Conservation (phyloP, 2,113 vertebrate species). For the Amphiprion ocellaris region DNA sequence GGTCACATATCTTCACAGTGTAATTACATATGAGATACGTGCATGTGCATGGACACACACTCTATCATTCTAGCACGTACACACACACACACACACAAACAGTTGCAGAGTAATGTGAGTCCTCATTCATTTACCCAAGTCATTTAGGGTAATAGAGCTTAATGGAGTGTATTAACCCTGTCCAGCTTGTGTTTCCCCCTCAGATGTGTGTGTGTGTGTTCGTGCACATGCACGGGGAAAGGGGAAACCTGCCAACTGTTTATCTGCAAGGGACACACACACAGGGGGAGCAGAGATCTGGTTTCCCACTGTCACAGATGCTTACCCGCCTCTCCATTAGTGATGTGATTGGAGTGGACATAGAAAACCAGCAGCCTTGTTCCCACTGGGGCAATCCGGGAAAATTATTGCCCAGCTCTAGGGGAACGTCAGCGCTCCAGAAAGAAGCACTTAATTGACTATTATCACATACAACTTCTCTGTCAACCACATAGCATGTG, state of each 20-base stretch:
- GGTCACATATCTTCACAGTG: slow-evolving; percentile 70
- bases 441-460: slow-evolving; percentile 76
- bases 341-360: slow-evolving; percentile 90
- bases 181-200: slow-evolving; percentile 64
- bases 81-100: slow-evolving; percentile 37
- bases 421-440: slow-evolving; percentile 63
- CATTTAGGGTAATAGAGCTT: slow-evolving; percentile 82
- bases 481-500: slow-evolving; percentile 34
- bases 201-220: slow-evolving; percentile 40
- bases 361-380: slow-evolving; percentile 77
- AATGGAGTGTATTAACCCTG: slow-evolving; percentile 81
- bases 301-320: slow-evolving; percentile 84
- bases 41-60: slow-evolving; percentile 24
- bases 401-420: slow-evolving; percentile 71
- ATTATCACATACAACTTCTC: slow-evolving; percentile 64
- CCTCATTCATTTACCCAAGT: slow-evolving; percentile 80
- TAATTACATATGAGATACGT: slow-evolving; percentile 74
- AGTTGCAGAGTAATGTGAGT: slow-evolving; percentile 69
- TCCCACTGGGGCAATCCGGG: slow-evolving; percentile 81
- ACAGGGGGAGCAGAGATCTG: slow-evolving; percentile 67
- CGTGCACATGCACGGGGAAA: slow-evolving; percentile 67
- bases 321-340: slow-evolving; percentile 90
- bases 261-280: slow-evolving; percentile 68
- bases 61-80: not conserved
- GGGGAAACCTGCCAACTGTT: slow-evolving; percentile 88